phyloP scores from a whole-genome alignment of 2,113 vertebrate genomes.

The Sebastes schlegelii region DNA sequence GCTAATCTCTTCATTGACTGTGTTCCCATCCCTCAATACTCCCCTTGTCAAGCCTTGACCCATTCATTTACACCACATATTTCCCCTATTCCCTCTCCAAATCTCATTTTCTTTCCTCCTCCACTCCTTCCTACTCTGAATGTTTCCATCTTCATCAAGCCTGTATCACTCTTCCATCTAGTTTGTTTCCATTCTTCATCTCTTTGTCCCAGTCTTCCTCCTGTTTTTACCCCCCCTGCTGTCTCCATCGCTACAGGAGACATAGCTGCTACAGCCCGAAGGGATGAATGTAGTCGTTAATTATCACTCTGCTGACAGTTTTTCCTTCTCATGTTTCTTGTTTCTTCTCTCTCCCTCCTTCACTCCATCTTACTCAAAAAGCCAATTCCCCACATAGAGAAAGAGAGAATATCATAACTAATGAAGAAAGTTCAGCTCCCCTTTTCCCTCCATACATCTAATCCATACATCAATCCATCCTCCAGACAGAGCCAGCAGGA shows the following conservation, averaged over 20 bases:
- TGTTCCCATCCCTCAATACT: constrained; percentile 9
- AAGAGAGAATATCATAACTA: constrained; percentile 43
- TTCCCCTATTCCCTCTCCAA: neutral
- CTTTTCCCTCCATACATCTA: constrained; percentile 15
- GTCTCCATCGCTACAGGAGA: constrained; percentile 51
- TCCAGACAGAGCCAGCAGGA: constrained; percentile 28
- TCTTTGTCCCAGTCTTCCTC: constrained; percentile 30
- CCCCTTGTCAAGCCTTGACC: constrained; percentile 16
- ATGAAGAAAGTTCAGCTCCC: constrained; percentile 43
- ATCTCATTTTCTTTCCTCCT: constrained; percentile 1
- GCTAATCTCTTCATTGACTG: constrained; percentile 36
- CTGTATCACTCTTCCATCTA: constrained; percentile 16
- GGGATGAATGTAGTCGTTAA: constrained; percentile 48
- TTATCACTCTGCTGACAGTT: constrained; percentile 59
- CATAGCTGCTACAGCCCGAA: constrained; percentile 41
- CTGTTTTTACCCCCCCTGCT: constrained; percentile 22
- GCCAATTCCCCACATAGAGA: constrained; percentile 35
- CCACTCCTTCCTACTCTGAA: neutral
- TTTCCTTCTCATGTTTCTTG: constrained; percentile 23
- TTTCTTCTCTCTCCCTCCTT: constrained; percentile 18
- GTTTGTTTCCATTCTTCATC: constrained; percentile 41
- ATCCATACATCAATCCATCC: constrained; percentile 27
- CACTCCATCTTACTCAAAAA: constrained; percentile 28
- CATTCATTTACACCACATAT: neutral
- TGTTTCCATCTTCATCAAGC: constrained; percentile 18